Percentiles rank a stretch among this genome's conserved stretches.
Evolutionary conservation across 1,140 invertebrate species (phyloP).

Genomic region (Holcopasites calliopsidis): DNA sequence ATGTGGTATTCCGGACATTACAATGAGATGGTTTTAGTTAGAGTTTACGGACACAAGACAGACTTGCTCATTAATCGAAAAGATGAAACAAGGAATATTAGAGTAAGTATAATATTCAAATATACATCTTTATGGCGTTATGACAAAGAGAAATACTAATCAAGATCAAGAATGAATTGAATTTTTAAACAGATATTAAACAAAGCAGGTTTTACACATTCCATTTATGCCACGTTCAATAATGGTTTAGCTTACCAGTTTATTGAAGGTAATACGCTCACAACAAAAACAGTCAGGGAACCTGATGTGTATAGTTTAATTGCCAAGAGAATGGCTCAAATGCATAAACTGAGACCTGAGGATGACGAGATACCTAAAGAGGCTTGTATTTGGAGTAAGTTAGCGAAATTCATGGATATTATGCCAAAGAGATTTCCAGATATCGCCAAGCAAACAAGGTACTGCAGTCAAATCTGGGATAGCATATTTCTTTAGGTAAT

Average conservation of each 20-base stretch:
- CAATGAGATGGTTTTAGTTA: constrained; percentile 90
- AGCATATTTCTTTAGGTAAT: not conserved
- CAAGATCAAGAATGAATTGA: constrained; percentile 23
- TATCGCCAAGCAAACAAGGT: constrained; percentile 84
- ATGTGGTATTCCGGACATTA: constrained; percentile 81
- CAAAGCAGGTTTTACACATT: constrained; percentile 88
- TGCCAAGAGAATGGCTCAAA: constrained; percentile 88
- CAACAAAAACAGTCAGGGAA: constrained; percentile 84
- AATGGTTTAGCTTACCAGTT: constrained; percentile 98
- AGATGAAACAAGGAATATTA: constrained; percentile 87
- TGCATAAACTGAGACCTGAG: constrained; percentile 85
- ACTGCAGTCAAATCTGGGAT: constrained; percentile 26
- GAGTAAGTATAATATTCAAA: constrained; percentile 74
- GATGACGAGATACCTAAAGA: constrained; percentile 70
- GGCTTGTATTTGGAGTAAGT: constrained; percentile 87
- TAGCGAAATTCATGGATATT: constrained; percentile 86
- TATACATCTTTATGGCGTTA: not conserved
- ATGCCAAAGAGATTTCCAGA: constrained; percentile 84
- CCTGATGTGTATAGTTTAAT: constrained; percentile 87
- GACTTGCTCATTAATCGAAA: constrained; percentile 95
- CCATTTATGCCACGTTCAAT: constrained; percentile 93
- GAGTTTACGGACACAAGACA: constrained; percentile 96
- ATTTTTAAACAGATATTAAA: constrained; percentile 84
- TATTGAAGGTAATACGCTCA: constrained; percentile 90
- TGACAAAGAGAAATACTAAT: constrained; percentile 1